Evolutionary conservation across 2,797 vertebrate species (phyloP).

Genomic region (Mionectes olivaceus): DNA sequence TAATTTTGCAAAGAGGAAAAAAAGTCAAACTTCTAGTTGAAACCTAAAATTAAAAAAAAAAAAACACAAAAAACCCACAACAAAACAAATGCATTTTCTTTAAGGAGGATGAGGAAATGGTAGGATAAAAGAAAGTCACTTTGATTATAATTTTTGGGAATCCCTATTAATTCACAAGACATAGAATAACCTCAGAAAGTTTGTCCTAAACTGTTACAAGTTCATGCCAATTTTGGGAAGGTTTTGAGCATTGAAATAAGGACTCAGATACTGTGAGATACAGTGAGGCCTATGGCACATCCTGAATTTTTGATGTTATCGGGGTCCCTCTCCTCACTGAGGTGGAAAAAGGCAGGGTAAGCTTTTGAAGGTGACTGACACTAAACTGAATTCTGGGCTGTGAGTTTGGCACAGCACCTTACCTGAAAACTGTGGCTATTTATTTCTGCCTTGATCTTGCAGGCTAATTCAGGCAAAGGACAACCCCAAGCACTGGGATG

Average conservation of each 20-base stretch:
- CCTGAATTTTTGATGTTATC: not conserved
- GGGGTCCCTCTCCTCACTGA: not conserved
- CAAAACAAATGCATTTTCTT: not conserved
- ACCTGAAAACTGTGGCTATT: not conserved
- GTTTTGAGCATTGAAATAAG: not conserved
- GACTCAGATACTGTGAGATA: not conserved
- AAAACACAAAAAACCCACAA: too few species aligned
- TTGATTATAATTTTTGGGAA: not conserved
- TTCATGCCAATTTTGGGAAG: not conserved
- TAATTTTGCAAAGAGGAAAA: not conserved
- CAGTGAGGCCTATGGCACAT: accelerated
- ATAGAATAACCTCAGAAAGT: not conserved
- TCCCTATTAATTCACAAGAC: not conserved
- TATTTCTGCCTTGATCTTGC: not conserved
- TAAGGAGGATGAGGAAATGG: not conserved
- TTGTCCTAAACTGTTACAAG: not conserved
- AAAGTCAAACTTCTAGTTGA: not conserved
- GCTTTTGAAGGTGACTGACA: not conserved
- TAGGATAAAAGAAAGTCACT: not conserved
- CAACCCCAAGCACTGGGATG: not conserved
- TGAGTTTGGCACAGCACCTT: not conserved
- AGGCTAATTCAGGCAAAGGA: not conserved
- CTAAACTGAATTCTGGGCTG: not conserved
- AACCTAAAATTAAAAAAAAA: not conserved
- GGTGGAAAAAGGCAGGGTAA: not conserved